Base-by-base conservation (phyloP, 2,797 vertebrate genomes). In the Rhinoraja longicauda region DNA sequence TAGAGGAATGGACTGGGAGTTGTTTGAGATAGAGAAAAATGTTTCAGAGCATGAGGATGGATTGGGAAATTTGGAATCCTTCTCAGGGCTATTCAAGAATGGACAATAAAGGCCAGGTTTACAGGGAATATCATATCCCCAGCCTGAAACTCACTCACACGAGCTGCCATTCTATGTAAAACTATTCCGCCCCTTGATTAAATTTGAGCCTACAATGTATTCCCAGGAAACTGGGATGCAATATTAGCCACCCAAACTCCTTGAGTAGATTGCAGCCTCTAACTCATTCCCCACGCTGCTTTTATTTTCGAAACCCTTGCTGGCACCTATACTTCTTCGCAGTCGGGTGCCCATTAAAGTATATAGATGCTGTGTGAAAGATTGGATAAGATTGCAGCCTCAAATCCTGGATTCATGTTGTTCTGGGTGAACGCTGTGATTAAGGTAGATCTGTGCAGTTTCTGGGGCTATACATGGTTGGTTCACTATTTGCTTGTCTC, bases 401-500 rank as follows among this genome's bases (percentile, higher is more conserved):
- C 15, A 64, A 88, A 62, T 32, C 9, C 19, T 64, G 29, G 29
- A n/a, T 64, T 64, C 29, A 57, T 88, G 62, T 32, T 86, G 29
- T n/a, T 88, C 84, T 64, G n/a, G 5, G 59, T 88, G 59, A 29
- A 64, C 8, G 4, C 59, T 88, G 84, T 88, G 84, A 84, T 17
- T 84, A 84, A 59, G 53, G 29, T 59, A 84, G 81, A 84, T 64
- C 29, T 64, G 57, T 62, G 13, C 12, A 29, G 15, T 88, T 64
- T 88, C 84, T 32, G 84, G 15, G 59, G 5, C 32, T 88, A 59
- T 64, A 32, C 13, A 64, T 32, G 5, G 84, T 88, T 64, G 59
- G 82, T 59, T 86, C 82, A 62, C 57, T 62, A 57, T 29, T 62
- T 57, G 21, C 84, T 88, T 64, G 57, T 88, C 84, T 88, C 84